Evolutionary conservation across 2,888 invertebrate genomes (phyloP), one percentile per base, ranked within the genome.

Genomic region (Mythimna pallens): DNA sequence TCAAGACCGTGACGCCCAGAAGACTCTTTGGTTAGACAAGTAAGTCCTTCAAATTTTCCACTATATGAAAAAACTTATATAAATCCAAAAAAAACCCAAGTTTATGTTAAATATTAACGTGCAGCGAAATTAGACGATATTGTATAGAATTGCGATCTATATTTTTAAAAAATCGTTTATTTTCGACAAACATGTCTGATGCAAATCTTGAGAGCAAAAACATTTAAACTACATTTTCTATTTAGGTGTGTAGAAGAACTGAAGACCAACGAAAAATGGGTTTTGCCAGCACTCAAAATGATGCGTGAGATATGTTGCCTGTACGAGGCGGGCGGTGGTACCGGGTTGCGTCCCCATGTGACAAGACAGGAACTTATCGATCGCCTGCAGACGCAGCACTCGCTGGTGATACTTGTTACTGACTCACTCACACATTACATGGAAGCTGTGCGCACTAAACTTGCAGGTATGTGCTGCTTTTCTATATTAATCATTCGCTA

Each of bases 1-100:
- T 70, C 99, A 99, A 97, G 99, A 99, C 92, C 97, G 99, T 86
- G 99, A 99, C 94, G 98, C 98, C 17, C 99, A 99, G 94, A 99
- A 99, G 95, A 98, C 99, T 20, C 97, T 98, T 78, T 99, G 99
- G 99, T 96, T 99, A 78, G 98, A 99, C 90, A 98, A 98, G 95
- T 97, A 90, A 92, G 95, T 87, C 0, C n/a, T n/a, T 2, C 14
- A 8, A 52, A 52, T 52, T 17, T n/a, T 43, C 20, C 20, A 20
- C 8, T 50, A 20, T 20, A 50, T 50, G 50, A 50, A 20, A 50
- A 50, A 20, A 8, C 5, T 47, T 6, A 1, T 36, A 43, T 12
- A 43, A 43, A 14, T 43, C 43, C 43, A 36, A 9, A 36, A n/a
- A 36, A 9, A 36, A 36, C 36, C 36, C 9, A 1, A 9, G 36